Evolutionary conservation across 2,888 invertebrate species (phyloP), one percentile per base, ranked within the genome.

Genomic region (Cerceris rybyensis): DNA sequence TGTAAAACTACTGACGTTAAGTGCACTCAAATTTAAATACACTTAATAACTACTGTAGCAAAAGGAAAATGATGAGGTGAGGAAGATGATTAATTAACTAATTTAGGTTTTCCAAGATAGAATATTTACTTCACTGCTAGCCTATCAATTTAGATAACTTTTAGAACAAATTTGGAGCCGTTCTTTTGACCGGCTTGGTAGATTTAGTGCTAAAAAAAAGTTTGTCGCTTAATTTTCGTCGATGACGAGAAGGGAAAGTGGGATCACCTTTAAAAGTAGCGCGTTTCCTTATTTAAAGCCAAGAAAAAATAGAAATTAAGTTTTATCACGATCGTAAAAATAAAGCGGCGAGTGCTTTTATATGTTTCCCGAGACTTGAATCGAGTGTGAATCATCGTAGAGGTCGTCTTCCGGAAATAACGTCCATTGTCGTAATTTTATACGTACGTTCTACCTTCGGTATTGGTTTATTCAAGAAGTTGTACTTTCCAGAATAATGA

Each of bases 351-450:
- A 43, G 60, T 61, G 54, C n/a, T 60, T 65, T 67, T 70, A 67
- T 57, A 68, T 7, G 42, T 59, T 66, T 13, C 17, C 6, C 6
- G 17, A 16, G 49, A 42, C 46, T 70, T 74, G 71, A 73, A 83
- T 81, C 61, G 73, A 39, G n/a, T 54, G 49, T 78, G 76, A 83
- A 69, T 78, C 78, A 81, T 57, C 69, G 61, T 63, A 42, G 66
- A 74, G 76, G 81, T 80, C 75, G 63, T 52, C 66, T 76, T 60
- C 67, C 71, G 73, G 70, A 69, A 83, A 71, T 73, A 78, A 58
- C 50, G 55, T 71, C n/a, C 55, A 71, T 66, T 65, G 68, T 42
- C 68, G 52, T 50, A 64, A 60, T 28, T 28, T 57, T 42, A 28
- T 17, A 81, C 78, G 74, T 72, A 79, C 70, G 58, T 73, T 83